Base-by-base conservation (phyloP, 2,113 vertebrate genomes). In the Fulica atra region DNA sequence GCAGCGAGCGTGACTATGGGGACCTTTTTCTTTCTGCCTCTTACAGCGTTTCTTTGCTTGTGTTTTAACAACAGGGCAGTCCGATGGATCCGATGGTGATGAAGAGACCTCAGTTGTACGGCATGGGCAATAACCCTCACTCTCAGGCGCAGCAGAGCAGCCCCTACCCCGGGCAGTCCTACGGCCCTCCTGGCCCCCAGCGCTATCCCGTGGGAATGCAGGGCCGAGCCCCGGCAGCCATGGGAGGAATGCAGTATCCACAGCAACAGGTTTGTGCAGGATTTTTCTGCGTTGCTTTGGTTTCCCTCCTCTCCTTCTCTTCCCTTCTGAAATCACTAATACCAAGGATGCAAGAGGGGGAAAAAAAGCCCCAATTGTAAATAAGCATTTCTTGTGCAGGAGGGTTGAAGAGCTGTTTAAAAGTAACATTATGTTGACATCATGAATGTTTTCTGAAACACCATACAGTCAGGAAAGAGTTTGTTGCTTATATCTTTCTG, bases 21-120 rank as follows among this genome's bases (percentile, higher is more conserved):
- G 46, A 53, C 50, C 72, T 79, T 64, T 81, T 86, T 21, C 36
- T 87, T n/a, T 35, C 28, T 19, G 0, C 24, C 20, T 51, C 63
- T 82, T 54, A 86, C 92, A 50, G 9, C 28, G 6, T 13, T 29
- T 12, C 36, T 93, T 64, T 88, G 59, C 54, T 64, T 97, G n/a
- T 96, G 21, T 97, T 82, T 46, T 88, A 38, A 81, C 93, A 53
- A 60, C 98, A 99, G 99, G 99, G 99, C 95, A 98, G 98, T 54
- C 98, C 99, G 16, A 99, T 99, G 99, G 99, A 99, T 91, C 99
- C 99, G 72, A 99, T 99, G 99, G 98, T 98, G 63, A 99, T 99
- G 99, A 99, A 99, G 98, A 98, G 99, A 86, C 99, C 99, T 11
- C 99, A 99, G 97, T 95, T 99, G 93, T 99, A 99, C 16, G 98